Evolutionary conservation across 1,140 invertebrate species (phyloP).

Genomic region (Caenorhabditis latens): DNA sequence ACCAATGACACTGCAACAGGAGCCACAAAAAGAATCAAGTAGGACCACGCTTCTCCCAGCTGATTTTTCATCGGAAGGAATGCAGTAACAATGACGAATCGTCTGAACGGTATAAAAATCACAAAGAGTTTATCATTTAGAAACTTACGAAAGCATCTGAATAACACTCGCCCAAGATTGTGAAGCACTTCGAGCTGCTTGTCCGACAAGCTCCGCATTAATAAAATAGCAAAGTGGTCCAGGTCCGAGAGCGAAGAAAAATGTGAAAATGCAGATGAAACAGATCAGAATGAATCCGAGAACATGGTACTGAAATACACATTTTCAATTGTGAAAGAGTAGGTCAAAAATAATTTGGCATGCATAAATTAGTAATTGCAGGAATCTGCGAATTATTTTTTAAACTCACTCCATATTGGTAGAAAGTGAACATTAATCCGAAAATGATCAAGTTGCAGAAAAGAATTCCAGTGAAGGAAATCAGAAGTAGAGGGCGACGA

Average conservation of each 20-base stretch:
- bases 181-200: conserved; percentile 73
- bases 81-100: conserved; percentile 67
- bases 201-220: conserved; percentile 72
- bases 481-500: conserved; percentile 71
- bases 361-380: not conserved
- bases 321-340: too few relatives aligned
- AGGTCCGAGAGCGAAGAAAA: conserved; percentile 73
- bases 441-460: conserved; percentile 72
- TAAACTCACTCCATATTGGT: conserved; percentile 68
- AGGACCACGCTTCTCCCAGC: conserved; percentile 68
- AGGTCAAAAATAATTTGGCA: too few relatives aligned
- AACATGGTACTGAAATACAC: conserved; percentile 67
- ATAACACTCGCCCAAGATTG: conserved; percentile 73
- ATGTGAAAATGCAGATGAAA: conserved; percentile 71
- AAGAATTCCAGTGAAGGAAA: conserved; percentile 68
- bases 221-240: conserved; percentile 74
- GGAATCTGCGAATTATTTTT: not conserved
- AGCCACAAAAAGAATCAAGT: conserved; percentile 71
- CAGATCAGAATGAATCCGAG: conserved; percentile 71
- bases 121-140: not conserved
- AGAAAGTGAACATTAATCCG: conserved; percentile 70
- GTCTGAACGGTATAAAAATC: conserved; percentile 61
- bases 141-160: conserved; percentile 70
- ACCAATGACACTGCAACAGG: conserved; percentile 69
- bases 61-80: conserved; percentile 71